These are phyloP conservation scores for Phylloscopus trochiloides DNA, from an alignment of 2,113 vertebrate genomes.

Conservation along the genomic window DNA sequence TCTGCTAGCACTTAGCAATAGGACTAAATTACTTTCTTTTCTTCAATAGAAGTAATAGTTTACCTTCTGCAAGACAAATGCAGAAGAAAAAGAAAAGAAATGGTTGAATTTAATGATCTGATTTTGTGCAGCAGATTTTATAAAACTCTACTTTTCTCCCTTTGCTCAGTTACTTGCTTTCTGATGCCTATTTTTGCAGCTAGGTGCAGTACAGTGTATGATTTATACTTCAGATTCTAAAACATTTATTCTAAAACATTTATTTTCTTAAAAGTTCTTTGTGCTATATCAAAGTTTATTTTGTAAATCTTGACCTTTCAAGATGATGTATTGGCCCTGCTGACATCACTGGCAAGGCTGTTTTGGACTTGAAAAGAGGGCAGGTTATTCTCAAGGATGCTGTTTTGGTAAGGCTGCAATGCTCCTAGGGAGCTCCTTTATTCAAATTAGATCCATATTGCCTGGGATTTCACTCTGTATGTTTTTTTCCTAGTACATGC, in stretches of 20 bases:
- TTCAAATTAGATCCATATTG: background rate
- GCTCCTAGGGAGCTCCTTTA: background rate
- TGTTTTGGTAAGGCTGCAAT: background rate
- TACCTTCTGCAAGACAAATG: constrained; percentile 3
- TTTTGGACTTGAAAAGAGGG: background rate
- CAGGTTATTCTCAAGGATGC: background rate
- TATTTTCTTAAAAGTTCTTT: background rate
- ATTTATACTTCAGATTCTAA: background rate
- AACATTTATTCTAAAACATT: background rate
- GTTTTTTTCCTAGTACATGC: background rate
- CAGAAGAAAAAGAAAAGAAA: background rate
- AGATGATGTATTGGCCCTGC: background rate
- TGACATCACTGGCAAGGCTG: background rate
- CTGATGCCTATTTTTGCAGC: background rate
- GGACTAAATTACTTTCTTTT: background rate
- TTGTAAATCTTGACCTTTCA: background rate
- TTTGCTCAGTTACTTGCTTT: background rate
- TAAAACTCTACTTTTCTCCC: background rate
- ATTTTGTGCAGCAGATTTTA: background rate
- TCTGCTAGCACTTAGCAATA: background rate
- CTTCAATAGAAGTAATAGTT: background rate
- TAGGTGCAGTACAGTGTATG: background rate
- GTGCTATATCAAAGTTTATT: background rate
- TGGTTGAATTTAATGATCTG: background rate
- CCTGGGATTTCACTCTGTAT: background rate